Evolutionary conservation across 2,797 vertebrate species (phyloP).

Genomic region (Glossophaga mutica): DNA sequence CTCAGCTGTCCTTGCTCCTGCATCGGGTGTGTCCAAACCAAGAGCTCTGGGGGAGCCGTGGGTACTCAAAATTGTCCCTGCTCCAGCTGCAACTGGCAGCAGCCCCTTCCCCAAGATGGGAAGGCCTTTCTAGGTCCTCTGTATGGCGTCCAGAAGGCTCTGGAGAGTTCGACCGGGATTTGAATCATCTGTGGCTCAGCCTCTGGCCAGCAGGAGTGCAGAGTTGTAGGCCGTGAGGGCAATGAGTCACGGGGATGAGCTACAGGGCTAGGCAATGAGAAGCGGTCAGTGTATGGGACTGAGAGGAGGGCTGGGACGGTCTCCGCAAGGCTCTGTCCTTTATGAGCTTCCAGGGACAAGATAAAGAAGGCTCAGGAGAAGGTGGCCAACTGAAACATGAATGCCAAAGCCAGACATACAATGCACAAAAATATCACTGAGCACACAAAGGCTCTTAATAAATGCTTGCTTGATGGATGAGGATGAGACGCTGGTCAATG

Average conservation of each 20-base stretch:
- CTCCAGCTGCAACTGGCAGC: background rate
- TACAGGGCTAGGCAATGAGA: background rate
- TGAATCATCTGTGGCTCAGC: background rate
- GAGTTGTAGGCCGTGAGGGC: background rate
- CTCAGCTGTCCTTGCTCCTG: background rate
- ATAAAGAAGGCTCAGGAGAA: background rate
- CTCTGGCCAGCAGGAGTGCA: background rate
- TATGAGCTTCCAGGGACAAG: background rate
- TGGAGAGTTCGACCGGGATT: background rate
- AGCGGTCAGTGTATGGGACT: background rate
- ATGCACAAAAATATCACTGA: background rate
- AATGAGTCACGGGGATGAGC: background rate
- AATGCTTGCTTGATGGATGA: slow-evolving; percentile 9
- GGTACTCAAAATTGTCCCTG: background rate
- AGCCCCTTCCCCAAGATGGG: background rate
- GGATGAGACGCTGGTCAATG: background rate
- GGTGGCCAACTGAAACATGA: background rate
- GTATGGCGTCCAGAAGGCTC: background rate
- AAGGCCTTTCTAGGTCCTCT: background rate
- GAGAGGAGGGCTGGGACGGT: background rate
- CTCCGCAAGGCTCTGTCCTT: background rate
- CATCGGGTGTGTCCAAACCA: background rate
- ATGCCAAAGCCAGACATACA: background rate
- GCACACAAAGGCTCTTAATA: slow-evolving; percentile 62
- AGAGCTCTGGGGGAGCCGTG: background rate